Percentiles rank a stretch among this genome's conserved stretches.
Conservation (phyloP, 2,797 vertebrate species). For the Coendou prehensilis region DNA sequence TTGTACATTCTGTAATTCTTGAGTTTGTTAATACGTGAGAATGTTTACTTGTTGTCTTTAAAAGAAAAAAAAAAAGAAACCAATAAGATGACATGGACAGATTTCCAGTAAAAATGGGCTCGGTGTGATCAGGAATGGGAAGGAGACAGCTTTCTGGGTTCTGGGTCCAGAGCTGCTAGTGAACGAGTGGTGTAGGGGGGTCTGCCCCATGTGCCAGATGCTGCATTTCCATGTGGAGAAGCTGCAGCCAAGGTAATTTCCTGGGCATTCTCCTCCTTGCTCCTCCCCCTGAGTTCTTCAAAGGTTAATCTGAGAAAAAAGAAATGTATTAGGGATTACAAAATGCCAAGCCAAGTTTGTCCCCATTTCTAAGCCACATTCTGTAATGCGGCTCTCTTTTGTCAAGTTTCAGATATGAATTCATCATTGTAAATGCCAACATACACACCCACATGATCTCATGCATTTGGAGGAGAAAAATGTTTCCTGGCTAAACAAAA, state of each 20-base stretch:
- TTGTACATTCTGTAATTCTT: too few species aligned
- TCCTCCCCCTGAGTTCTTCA: background rate
- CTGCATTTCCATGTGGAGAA: background rate
- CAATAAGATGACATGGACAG: background rate
- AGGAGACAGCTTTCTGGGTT: background rate
- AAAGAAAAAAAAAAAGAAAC: too few species aligned
- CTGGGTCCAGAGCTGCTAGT: background rate
- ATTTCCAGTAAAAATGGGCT: background rate
- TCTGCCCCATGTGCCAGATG: background rate
- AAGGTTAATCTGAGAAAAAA: background rate
- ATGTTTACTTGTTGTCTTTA: too few species aligned
- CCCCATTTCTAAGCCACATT: background rate
- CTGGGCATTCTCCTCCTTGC: background rate
- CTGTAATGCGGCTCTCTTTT: background rate
- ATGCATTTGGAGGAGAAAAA: conserved; percentile 66
- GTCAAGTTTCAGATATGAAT: conserved; percentile 82
- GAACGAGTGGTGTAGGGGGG: background rate
- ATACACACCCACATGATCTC: conserved; percentile 36
- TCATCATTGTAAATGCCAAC: conserved; percentile 78
- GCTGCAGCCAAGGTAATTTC: background rate
- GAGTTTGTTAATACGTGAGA: too few species aligned
- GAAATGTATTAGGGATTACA: background rate
- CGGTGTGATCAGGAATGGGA: background rate
- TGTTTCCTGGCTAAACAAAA: conserved; percentile 82
- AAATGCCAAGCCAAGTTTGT: background rate